Conservation (phyloP, 1,140 invertebrate species). For the Mizuhopecten yessoensis region DNA sequence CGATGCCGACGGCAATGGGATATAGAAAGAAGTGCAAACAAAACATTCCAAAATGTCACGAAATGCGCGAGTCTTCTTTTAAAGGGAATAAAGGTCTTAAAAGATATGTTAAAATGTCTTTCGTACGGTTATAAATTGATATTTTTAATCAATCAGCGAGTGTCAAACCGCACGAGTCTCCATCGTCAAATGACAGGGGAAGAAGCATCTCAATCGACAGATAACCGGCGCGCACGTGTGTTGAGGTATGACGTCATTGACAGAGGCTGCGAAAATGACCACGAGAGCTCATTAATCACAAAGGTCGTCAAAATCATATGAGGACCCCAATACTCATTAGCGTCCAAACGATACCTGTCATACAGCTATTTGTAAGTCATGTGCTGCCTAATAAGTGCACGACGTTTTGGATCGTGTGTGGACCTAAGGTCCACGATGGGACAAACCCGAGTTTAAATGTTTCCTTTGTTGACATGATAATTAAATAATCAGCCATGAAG, state of each 20-base stretch:
- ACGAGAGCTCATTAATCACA: neutral
- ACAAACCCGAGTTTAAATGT: neutral
- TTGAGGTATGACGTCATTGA: neutral
- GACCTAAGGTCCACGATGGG: neutral
- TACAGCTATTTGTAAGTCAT: neutral
- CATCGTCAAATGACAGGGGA: neutral
- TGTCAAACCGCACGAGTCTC: conserved; percentile 5
- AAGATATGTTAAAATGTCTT: conserved; percentile 20
- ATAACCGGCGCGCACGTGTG: neutral
- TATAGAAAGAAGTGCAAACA: neutral
- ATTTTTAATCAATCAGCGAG: neutral
- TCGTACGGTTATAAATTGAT: neutral
- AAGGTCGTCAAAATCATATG: neutral
- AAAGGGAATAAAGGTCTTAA: neutral
- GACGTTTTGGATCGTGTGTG: neutral
- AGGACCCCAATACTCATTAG: neutral
- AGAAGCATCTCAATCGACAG: neutral
- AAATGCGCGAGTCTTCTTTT: neutral
- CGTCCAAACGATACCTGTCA: neutral
- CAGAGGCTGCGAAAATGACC: neutral
- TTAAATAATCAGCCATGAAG: neutral
- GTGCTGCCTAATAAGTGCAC: too few relatives aligned
- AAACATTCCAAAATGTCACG: neutral
- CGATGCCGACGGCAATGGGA: neutral
- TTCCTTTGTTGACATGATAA: neutral